phyloP scores from a whole-genome alignment of 2,888 invertebrate species.

The Galerucella pusilla region DNA sequence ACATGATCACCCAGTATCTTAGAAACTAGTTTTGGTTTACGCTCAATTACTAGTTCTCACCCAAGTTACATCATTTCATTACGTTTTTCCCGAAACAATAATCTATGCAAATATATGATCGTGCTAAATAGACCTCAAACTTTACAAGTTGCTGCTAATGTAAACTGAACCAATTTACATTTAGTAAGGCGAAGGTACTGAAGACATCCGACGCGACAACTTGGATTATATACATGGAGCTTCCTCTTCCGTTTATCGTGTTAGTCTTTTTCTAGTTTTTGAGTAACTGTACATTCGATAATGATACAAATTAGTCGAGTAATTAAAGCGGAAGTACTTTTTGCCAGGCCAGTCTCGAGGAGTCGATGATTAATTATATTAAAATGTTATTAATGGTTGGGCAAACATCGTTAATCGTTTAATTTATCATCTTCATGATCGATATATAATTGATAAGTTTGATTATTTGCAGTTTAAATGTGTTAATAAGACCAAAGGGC shows the following conservation, averaged over 20 bases:
- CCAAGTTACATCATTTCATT: neutral
- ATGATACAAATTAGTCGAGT: slow-evolving; percentile 30
- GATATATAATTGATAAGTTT: neutral
- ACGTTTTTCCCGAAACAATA: neutral
- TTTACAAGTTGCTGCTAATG: slow-evolving; percentile 12
- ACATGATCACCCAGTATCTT: no score
- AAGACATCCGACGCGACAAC: slow-evolving; percentile 27
- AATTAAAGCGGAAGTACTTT: slow-evolving; percentile 32
- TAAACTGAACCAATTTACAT: slow-evolving; percentile 16
- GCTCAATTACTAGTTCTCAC: neutral
- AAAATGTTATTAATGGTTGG: neutral
- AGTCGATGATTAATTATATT: neutral
- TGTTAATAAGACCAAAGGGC: no score
- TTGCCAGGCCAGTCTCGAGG: slow-evolving; percentile 7
- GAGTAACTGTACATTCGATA: slow-evolving; percentile 32
- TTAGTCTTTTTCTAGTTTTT: slow-evolving; percentile 32
- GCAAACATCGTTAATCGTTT: neutral
- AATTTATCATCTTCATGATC: neutral
- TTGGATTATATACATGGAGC: slow-evolving; percentile 20
- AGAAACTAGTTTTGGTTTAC: no score
- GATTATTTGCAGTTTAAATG: no score
- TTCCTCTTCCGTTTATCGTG: slow-evolving; percentile 27
- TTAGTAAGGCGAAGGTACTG: slow-evolving; percentile 7
- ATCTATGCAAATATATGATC: slow-evolving; percentile 5
- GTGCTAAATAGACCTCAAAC: slow-evolving; percentile 17